Evolutionary conservation across 2,797 vertebrate species (phyloP), one percentile per base, ranked within the genome.

Genomic region (Pseudomugil gertrudae): DNA sequence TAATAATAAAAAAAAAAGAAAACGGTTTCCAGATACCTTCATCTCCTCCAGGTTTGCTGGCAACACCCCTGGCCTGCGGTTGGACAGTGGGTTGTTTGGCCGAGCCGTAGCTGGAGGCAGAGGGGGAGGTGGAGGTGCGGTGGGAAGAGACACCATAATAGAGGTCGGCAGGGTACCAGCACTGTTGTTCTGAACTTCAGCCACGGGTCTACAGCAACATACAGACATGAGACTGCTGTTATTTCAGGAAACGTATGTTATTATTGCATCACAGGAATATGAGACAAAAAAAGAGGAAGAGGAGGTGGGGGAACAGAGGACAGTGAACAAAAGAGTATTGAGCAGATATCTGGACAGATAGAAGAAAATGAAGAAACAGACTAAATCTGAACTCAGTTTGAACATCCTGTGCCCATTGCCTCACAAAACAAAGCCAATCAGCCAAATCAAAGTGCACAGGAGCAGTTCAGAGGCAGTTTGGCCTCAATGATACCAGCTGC

Each of bases 31-130:
- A 65, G 57, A 74, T 92, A 98, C 98, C 97, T 99, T 99, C 93
- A 99, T 92, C 78, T 99, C 98, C 43, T 99, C 98, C 93, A 99
- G 74, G 87, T 96, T 99, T 32, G 95, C 88, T 9, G 98, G 97
- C 5, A 99, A 88, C 1, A 95, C 93, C 51, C 96, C 97, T 2
- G 95, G 96, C 80, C 95, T 98, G 80, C 96, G 95, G 83, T 77
- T 93, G 1, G 94, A 90, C 62, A 91, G 73, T 21, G 81, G 87
- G 74, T 72, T 91, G 55, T 88, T 95, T 63, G 92, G 93, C 38
- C 95, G 92, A 47, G 79, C 51, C 0, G 87, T 74, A 57, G 89
- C 72, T 7, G 88, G 11, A 53, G 86, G 64, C 60, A 81, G 69
- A 0, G 92, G 71, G 9, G 88, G 72, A 17, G 87, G 76, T 0